Conservation (phyloP, 1,140 invertebrate species). For the Drosophila hydei region DNA sequence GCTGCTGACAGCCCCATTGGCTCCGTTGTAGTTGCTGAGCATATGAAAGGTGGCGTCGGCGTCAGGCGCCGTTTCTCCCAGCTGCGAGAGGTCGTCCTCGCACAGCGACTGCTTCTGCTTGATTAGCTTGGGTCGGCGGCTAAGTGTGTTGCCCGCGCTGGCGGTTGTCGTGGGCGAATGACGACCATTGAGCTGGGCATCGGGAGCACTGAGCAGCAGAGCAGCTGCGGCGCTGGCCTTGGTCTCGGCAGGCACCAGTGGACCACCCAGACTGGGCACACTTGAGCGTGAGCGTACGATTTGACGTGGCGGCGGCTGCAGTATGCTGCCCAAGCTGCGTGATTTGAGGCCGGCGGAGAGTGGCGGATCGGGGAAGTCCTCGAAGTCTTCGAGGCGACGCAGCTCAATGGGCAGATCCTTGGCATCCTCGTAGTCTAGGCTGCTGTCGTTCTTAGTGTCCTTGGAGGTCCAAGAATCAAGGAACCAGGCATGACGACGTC, state of each 20-base stretch:
- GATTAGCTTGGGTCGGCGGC: slow-evolving; percentile 87
- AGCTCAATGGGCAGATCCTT: slow-evolving; percentile 95
- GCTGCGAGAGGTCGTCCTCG: slow-evolving; percentile 85
- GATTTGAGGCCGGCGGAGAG: slow-evolving; percentile 83
- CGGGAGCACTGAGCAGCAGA: slow-evolving; percentile 53
- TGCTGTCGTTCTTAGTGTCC: slow-evolving; percentile 85
- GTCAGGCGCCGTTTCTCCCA: slow-evolving; percentile 30
- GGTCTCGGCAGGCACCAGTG: slow-evolving; percentile 52
- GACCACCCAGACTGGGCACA: slow-evolving; percentile 87
- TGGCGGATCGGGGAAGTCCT: slow-evolving; percentile 85
- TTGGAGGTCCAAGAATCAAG: slow-evolving; percentile 90
- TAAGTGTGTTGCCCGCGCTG: slow-evolving; percentile 62
- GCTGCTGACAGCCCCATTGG: slow-evolving; percentile 61
- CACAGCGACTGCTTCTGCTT: slow-evolving; percentile 92
- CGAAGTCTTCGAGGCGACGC: slow-evolving; percentile 91
- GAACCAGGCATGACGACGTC: slow-evolving; percentile 89
- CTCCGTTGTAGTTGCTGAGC: slow-evolving; percentile 66
- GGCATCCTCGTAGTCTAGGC: slow-evolving; percentile 86
- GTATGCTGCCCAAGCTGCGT: slow-evolving; percentile 90
- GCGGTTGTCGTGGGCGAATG: slow-evolving; percentile 69
- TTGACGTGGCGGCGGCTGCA: slow-evolving; percentile 88
- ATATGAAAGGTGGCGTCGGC: slow-evolving; percentile 55
- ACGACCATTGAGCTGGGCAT: slow-evolving; percentile 44
- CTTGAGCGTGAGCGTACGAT: slow-evolving; percentile 90
- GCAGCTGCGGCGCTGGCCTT: slow-evolving; percentile 57